Evolutionary conservation across 1,140 invertebrate species (phyloP).

Genomic region (Aphaenogaster ashmeadi): DNA sequence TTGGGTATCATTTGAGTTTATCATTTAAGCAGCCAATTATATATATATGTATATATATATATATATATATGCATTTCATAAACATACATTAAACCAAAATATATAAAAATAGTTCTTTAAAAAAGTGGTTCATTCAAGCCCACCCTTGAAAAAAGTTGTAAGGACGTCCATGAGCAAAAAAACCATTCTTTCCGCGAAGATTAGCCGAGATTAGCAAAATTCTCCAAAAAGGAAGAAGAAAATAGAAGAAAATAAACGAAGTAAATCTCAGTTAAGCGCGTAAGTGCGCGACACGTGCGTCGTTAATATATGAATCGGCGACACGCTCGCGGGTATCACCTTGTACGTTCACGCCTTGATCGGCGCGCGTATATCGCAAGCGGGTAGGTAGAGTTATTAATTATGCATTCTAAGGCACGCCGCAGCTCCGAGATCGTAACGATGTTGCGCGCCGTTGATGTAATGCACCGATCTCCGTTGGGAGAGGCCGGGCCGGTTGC

Average conservation of each 20-base stretch:
- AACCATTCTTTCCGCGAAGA: neutral
- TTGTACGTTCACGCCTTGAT: slow-evolving; percentile 50
- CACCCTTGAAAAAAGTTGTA: too few species aligned
- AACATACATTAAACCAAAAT: too few species aligned
- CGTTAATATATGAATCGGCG: slow-evolving; percentile 24
- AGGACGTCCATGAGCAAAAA: neutral
- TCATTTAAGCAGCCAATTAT: too few species aligned
- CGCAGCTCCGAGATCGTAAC: slow-evolving; percentile 54
- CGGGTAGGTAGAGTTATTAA: slow-evolving; percentile 71
- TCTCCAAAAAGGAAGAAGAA: neutral
- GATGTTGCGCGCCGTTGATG: slow-evolving; percentile 49
- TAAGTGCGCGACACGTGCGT: neutral
- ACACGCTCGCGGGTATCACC: slow-evolving; percentile 38
- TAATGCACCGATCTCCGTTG: slow-evolving; percentile 51
- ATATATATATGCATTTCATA: too few species aligned
- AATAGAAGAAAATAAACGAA: neutral
- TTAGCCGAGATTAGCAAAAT: neutral
- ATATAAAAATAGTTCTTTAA: too few species aligned
- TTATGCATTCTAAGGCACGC: slow-evolving; percentile 69
- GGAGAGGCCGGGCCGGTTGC: slow-evolving; percentile 43
- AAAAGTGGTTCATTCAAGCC: too few species aligned
- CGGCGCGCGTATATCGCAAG: slow-evolving; percentile 60
- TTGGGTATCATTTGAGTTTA: too few species aligned
- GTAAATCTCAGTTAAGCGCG: neutral
- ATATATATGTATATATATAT: too few species aligned